phyloP scores from a whole-genome alignment of 2,888 invertebrate genomes.

The Oligia latruncula region DNA sequence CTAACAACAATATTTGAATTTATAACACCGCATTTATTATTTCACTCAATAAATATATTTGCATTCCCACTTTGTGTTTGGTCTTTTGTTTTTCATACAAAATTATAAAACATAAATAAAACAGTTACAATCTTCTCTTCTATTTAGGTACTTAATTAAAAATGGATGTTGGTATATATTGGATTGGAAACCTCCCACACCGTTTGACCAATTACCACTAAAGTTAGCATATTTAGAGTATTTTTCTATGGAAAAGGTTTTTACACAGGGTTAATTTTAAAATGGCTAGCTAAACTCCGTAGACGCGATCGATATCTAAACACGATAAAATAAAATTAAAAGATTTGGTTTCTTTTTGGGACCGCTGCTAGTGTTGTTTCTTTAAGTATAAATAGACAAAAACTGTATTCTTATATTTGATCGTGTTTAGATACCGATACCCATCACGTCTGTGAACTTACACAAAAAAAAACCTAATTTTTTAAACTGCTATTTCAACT shows the following conservation, averaged over 20 bases:
- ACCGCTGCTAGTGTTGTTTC: background rate
- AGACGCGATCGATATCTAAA: no score
- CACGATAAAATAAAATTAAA: background rate
- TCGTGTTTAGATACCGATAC: no score
- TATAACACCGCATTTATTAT: conserved; percentile 31
- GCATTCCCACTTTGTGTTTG: conserved; percentile 2
- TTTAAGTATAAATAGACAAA: background rate
- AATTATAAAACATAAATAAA: background rate
- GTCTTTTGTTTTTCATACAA: conserved; percentile 1
- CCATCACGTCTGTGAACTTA: no score
- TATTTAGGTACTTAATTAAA: background rate
- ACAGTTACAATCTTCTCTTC: background rate
- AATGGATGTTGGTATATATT: background rate
- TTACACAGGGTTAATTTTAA: background rate
- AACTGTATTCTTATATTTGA: background rate
- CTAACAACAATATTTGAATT: conserved; percentile 50
- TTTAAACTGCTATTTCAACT: no score
- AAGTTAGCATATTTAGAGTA: background rate
- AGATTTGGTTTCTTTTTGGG: no score
- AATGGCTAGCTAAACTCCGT: background rate
- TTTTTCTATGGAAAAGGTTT: background rate
- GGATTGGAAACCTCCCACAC: background rate
- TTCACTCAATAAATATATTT: conserved; percentile 31
- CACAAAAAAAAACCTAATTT: no score
- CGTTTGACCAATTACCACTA: background rate